These are phyloP conservation scores for Peromyscus nudipes DNA, from an alignment of 2,797 vertebrate species.

Conservation along the genomic window DNA sequence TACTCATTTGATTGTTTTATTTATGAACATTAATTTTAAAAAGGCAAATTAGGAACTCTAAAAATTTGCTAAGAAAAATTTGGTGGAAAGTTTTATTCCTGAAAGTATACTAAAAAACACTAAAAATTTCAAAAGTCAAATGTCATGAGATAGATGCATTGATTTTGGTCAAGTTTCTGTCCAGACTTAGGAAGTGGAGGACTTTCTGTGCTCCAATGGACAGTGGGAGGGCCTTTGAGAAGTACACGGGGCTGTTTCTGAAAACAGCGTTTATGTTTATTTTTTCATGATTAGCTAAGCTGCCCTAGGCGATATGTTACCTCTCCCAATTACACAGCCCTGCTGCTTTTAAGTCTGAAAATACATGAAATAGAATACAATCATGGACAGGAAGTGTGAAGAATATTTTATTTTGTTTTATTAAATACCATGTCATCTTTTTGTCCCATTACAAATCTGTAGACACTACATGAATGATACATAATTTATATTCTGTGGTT, in stretches of 20 bases:
- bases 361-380: slow-evolving; percentile 54
- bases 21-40: not conserved
- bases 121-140: slow-evolving; percentile 61
- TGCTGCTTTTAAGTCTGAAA: slow-evolving; percentile 65
- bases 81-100: slow-evolving; percentile 51
- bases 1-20: slow-evolving; percentile 31
- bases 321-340: not conserved
- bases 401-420: slow-evolving; percentile 96
- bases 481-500: slow-evolving; percentile 89
- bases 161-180: slow-evolving; percentile 11
- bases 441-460: slow-evolving; percentile 91
- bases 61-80: slow-evolving; percentile 43
- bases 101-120: slow-evolving; percentile 50
- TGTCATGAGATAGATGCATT: not conserved
- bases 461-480: slow-evolving; percentile 92
- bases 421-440: slow-evolving; percentile 92
- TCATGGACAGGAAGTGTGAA: slow-evolving; percentile 89
- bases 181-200: not conserved
- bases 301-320: slow-evolving; percentile 42
- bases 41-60: not conserved
- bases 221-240: not conserved
- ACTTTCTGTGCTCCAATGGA: slow-evolving; percentile 13
- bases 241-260: not conserved
- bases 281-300: slow-evolving; percentile 60
- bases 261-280: slow-evolving; percentile 50